Percentiles rank a stretch among this genome's conserved stretches.
These are phyloP conservation scores for Parauchenoglanis punctatus DNA, from an alignment of 2,797 vertebrate species.

Conservation along the genomic window DNA sequence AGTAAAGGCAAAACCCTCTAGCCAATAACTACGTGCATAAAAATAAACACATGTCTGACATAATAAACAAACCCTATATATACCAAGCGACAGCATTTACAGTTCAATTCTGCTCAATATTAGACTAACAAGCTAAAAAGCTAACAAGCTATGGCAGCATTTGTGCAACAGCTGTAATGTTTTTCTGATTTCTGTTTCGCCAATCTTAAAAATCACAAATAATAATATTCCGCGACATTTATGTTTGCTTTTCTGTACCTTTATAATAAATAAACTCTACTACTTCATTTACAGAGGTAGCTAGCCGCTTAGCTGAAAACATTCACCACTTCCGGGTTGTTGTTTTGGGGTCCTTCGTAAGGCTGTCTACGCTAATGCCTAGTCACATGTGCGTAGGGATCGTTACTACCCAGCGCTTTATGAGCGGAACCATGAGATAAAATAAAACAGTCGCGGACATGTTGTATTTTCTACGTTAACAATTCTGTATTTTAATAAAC, in stretches of 20 bases:
- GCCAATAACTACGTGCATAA: not conserved
- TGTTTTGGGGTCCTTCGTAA: slow-evolving; percentile 13
- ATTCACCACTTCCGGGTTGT: slow-evolving; percentile 22
- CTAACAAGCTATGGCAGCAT: not conserved
- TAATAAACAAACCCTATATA: not conserved
- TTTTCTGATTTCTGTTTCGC: not conserved
- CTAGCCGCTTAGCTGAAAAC: slow-evolving; percentile 11
- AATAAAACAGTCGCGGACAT: not conserved
- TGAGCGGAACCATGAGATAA: rapidly evolving
- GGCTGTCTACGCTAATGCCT: not conserved
- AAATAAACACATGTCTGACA: not conserved
- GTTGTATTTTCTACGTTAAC: not conserved
- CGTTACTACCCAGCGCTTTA: not conserved
- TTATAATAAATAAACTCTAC: not conserved
- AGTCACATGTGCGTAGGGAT: not conserved
- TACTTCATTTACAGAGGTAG: not conserved
- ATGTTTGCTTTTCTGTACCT: not conserved
- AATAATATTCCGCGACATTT: not conserved
- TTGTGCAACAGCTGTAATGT: not conserved
- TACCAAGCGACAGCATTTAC: not conserved
- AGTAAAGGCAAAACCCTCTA: not conserved
- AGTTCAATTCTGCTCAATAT: not conserved
- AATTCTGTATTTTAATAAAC: not conserved
- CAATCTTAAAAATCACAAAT: not conserved
- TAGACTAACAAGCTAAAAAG: not conserved